phyloP scores from a whole-genome alignment of 2,888 invertebrate genomes.

The Pandemis cinnamomeana region DNA sequence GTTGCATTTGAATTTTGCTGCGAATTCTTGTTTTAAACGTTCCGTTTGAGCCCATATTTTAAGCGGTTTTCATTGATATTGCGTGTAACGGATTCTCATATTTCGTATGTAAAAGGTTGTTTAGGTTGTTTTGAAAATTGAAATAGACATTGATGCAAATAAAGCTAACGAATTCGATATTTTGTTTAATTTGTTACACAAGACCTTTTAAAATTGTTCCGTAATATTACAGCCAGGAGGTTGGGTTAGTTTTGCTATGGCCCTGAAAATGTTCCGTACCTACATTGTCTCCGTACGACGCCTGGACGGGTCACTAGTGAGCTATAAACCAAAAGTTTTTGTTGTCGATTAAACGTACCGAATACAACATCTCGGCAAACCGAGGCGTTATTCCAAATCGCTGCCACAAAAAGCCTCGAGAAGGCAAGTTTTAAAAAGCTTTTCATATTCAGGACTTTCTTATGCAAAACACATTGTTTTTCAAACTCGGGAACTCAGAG shows the following conservation, averaged over 20 bases:
- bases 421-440: constrained; percentile 33
- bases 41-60: not conserved
- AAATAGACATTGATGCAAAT: not conserved
- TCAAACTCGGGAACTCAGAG: constrained; percentile 21
- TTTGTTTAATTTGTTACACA: too few species aligned
- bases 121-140: not conserved
- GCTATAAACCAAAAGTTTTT: not conserved
- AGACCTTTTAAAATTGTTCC: too few species aligned
- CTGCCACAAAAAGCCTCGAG: not conserved
- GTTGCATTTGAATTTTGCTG: constrained; percentile 31
- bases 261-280: too few species aligned
- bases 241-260: too few species aligned
- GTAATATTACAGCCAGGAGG: too few species aligned
- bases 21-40: not conserved
- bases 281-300: too few species aligned
- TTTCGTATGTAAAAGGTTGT: not conserved
- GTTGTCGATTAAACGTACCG: not conserved
- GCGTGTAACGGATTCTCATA: not conserved
- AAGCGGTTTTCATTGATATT: not conserved
- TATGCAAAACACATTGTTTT: constrained; percentile 43
- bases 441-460: constrained; percentile 38
- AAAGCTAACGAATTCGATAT: too few species aligned
- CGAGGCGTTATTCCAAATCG: not conserved
- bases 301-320: too few species aligned
- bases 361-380: not conserved